These are phyloP conservation scores for Alligator sinensis DNA, from an alignment of 2,113 vertebrate genomes.

Conservation along the genomic window DNA sequence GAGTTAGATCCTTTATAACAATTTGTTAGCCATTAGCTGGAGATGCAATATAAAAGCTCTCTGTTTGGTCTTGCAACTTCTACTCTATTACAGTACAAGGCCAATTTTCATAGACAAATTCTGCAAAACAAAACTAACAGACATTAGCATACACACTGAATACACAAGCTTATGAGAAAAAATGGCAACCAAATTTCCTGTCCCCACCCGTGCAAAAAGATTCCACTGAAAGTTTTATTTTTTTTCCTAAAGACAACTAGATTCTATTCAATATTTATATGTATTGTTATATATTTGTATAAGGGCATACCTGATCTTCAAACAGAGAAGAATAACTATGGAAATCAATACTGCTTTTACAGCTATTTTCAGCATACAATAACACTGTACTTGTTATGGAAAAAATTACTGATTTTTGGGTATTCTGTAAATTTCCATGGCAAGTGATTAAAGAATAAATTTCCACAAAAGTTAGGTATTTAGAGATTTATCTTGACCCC, in stretches of 20 bases:
- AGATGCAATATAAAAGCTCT: neutral
- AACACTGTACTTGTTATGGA: neutral
- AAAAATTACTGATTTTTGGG: neutral
- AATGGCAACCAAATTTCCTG: neutral
- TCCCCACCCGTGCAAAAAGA: neutral
- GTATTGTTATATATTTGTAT: too few relatives aligned
- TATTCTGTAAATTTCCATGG: neutral
- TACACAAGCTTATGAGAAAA: neutral
- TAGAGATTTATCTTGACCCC: neutral
- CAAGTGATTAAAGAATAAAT: neutral
- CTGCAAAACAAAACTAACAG: neutral
- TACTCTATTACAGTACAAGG: neutral
- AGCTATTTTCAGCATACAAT: neutral
- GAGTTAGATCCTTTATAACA: neutral
- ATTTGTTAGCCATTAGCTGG: conserved; percentile 4
- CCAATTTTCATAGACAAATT: neutral
- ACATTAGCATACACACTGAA: neutral
- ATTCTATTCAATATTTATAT: neutral
- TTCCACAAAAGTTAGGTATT: conserved; percentile 8
- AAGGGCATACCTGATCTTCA: too few relatives aligned
- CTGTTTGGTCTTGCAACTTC: neutral
- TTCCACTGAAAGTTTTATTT: neutral
- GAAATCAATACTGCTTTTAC: neutral
- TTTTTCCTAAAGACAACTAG: neutral
- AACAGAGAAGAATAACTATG: neutral